These are phyloP conservation scores for Physocephala rufipes DNA, from an alignment of 2,888 invertebrate species.

Conservation along the genomic window DNA sequence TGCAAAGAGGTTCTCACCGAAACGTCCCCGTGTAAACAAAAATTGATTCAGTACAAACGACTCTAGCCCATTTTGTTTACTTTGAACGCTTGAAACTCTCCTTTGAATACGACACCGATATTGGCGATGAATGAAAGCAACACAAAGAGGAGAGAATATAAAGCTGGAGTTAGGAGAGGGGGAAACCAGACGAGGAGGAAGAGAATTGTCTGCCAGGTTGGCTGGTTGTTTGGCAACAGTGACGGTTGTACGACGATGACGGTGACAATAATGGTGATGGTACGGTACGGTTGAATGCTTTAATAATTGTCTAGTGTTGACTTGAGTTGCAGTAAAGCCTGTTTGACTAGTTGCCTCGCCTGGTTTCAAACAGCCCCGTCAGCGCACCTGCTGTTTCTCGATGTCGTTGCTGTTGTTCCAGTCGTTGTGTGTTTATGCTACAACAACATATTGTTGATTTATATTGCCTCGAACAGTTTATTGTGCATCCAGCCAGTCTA, in stretches of 20 bases:
- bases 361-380: background rate
- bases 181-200: background rate
- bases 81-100: background rate
- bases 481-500: background rate
- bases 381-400: background rate
- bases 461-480: too few relatives aligned
- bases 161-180: background rate
- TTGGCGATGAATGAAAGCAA: too few relatives aligned
- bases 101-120: too few relatives aligned
- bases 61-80: background rate
- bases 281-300: too few relatives aligned
- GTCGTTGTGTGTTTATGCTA: background rate
- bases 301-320: too few relatives aligned
- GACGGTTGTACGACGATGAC: too few relatives aligned
- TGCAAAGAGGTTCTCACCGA: too few relatives aligned
- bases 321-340: background rate
- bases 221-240: slow-evolving; percentile 3
- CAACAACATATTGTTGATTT: background rate
- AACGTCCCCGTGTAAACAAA: too few relatives aligned
- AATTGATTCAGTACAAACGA: background rate
- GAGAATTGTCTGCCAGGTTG: slow-evolving; percentile 12
- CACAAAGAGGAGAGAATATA: too few relatives aligned
- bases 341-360: background rate
- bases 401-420: background rate
- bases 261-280: background rate